Conservation (phyloP, 2,888 invertebrate species). For the Amphipoea oculea region DNA sequence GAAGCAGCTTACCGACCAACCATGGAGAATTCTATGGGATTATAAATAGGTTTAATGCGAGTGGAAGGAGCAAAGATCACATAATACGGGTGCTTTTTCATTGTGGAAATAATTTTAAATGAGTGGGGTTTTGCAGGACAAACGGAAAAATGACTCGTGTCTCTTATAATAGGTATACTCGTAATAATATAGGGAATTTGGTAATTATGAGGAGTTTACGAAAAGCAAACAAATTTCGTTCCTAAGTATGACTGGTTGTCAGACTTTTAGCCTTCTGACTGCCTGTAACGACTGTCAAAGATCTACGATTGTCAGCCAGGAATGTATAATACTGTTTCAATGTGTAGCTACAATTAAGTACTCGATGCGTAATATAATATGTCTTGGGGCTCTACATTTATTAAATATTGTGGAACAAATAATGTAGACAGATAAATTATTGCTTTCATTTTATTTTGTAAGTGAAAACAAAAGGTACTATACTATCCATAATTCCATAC, state of each 20-base stretch:
- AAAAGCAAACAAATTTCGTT: neutral
- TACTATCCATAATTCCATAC: too few relatives aligned
- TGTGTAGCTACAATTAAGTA: neutral
- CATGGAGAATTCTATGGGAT: constrained; percentile 47
- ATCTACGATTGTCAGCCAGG: too few relatives aligned
- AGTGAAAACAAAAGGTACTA: neutral
- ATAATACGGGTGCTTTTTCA: constrained; percentile 12
- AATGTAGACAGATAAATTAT: neutral
- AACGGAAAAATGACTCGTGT: neutral
- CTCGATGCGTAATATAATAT: too few relatives aligned
- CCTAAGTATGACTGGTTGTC: neutral
- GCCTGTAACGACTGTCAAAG: too few relatives aligned
- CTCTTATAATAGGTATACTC: neutral
- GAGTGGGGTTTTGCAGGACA: neutral
- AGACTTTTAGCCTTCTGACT: neutral
- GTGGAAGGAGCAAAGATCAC: constrained; percentile 38
- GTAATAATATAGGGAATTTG: neutral
- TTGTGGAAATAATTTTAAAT: constrained; percentile 24
- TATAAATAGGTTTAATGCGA: constrained; percentile 49
- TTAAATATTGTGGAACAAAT: neutral
- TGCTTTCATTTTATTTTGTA: neutral
- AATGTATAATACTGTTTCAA: too few relatives aligned
- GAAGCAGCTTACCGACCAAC: constrained; percentile 29
- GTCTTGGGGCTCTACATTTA: too few relatives aligned
- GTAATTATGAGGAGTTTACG: neutral